These are phyloP conservation scores for Dermolepida albohirtum DNA, from an alignment of 2,888 invertebrate genomes.

Conservation along the genomic window DNA sequence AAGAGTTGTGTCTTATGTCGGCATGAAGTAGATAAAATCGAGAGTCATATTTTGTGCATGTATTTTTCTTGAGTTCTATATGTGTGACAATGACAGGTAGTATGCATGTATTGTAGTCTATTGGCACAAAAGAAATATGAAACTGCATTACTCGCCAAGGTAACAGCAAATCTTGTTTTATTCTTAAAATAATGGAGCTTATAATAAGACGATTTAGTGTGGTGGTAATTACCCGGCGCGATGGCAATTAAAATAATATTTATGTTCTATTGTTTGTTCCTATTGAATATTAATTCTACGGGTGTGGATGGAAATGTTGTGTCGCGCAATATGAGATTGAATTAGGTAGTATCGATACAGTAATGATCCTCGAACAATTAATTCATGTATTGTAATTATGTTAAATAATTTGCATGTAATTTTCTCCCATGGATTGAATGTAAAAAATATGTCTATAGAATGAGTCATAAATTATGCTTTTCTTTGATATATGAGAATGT, in stretches of 20 bases:
- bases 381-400: constrained; percentile 16
- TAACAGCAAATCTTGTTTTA: constrained; percentile 9
- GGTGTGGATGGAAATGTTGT: constrained; percentile 6
- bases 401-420: not conserved
- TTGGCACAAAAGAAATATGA: constrained; percentile 18
- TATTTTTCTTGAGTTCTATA: not conserved
- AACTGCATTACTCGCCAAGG: not conserved
- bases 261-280: constrained; percentile 32
- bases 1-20: too few relatives aligned
- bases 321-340: constrained; percentile 2
- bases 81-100: not conserved
- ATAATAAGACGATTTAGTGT: constrained; percentile 11
- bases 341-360: not conserved
- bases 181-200: constrained; percentile 21
- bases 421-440: too few relatives aligned
- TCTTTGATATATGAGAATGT: too few relatives aligned
- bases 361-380: constrained; percentile 9
- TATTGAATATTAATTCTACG: constrained; percentile 35
- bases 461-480: not conserved
- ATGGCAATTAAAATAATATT: constrained; percentile 32
- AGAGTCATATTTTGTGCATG: too few relatives aligned
- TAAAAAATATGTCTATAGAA: not conserved
- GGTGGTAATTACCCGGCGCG: constrained; percentile 11
- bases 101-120: not conserved
- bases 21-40: too few relatives aligned